These are phyloP conservation scores for Nyctibius bracteatus DNA, from an alignment of 2,113 vertebrate genomes.

Conservation along the genomic window DNA sequence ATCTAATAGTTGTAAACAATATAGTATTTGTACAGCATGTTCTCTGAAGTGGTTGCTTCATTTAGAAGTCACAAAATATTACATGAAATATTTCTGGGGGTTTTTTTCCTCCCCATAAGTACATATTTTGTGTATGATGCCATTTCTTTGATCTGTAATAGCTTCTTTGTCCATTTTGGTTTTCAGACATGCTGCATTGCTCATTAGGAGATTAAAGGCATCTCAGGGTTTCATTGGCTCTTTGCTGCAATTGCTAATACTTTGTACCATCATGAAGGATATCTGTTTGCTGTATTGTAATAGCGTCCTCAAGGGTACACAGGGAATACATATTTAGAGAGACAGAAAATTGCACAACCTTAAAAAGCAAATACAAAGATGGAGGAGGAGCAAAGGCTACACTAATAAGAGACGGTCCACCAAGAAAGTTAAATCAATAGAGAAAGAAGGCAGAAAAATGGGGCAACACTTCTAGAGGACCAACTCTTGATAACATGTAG, in stretches of 20 bases:
- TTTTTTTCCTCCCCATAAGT: not conserved
- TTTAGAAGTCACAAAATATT: not conserved
- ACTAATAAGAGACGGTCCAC: not conserved
- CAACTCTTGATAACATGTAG: not conserved
- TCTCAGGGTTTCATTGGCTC: not conserved
- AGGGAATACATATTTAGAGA: not conserved
- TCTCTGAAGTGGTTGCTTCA: not conserved
- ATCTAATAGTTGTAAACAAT: not conserved
- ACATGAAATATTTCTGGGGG: not conserved
- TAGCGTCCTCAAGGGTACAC: not conserved
- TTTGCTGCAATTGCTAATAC: not conserved
- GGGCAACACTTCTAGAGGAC: not conserved
- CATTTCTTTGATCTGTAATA: not conserved
- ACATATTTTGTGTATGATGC: not conserved
- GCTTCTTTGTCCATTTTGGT: not conserved
- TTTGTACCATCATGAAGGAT: not conserved
- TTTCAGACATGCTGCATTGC: not conserved
- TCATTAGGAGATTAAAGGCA: not conserved
- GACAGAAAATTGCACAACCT: not conserved
- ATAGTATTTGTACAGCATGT: not conserved
- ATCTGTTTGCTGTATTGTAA: not conserved
- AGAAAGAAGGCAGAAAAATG: not conserved
- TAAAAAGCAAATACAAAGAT: not conserved
- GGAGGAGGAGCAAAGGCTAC: not conserved
- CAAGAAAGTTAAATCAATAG: not conserved